Conservation (phyloP, 2,888 invertebrate genomes). For the Dascillus cervinus region DNA sequence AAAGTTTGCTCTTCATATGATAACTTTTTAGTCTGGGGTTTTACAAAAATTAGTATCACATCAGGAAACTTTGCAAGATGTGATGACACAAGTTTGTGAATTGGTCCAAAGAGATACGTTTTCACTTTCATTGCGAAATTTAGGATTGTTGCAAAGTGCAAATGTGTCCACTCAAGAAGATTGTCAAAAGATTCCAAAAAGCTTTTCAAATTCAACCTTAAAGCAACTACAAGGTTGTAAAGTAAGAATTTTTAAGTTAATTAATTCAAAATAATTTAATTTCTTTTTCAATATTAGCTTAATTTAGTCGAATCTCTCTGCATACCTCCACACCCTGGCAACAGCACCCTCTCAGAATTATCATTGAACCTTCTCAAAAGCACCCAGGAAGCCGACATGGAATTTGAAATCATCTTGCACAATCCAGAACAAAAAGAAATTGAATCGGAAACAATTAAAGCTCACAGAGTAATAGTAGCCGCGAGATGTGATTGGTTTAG, state of each 20-base stretch:
- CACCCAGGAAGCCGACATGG: conserved; percentile 54
- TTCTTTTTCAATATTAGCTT: conserved; percentile 36
- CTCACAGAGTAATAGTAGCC: conserved; percentile 60
- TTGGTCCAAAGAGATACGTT: conserved; percentile 57
- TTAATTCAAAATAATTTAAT: too few relatives aligned
- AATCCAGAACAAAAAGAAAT: conserved; percentile 15
- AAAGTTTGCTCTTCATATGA: conserved; percentile 2
- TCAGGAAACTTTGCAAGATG: conserved; percentile 43
- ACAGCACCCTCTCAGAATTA: conserved; percentile 50
- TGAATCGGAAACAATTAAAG: conserved; percentile 42
- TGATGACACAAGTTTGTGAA: conserved; percentile 48
- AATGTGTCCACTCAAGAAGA: conserved; percentile 8
- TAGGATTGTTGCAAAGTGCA: conserved; percentile 45
- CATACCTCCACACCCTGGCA: conserved; percentile 48
- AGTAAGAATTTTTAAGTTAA: conserved; percentile 14
- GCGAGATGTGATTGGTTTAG: conserved; percentile 64
- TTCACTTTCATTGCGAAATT: conserved; percentile 48
- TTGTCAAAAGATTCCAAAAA: conserved; percentile 17
- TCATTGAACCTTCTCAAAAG: conserved; percentile 51
- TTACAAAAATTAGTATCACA: conserved; percentile 46
- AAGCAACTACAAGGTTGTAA: conserved; percentile 26
- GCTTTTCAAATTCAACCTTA: conserved; percentile 22
- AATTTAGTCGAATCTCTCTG: conserved; percentile 56
- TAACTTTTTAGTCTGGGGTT: conserved; percentile 43
- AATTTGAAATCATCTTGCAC: conserved; percentile 49